Conservation (phyloP, 35 echinoderm and acorn worm species). For the Acanthaster planci region DNA sequence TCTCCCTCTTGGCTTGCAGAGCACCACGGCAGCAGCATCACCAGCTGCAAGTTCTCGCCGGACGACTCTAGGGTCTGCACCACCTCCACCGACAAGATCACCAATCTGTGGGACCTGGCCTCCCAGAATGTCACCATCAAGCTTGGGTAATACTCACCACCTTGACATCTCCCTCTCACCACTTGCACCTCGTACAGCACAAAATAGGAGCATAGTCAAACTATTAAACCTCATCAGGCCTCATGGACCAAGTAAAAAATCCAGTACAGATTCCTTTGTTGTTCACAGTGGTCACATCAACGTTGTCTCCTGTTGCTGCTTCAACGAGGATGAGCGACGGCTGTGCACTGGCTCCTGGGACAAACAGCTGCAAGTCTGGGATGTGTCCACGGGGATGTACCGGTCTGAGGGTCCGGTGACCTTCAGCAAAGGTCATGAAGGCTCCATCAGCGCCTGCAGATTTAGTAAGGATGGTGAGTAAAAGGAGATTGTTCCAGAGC, state of each 20-base stretch:
- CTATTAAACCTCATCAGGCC: too few species aligned
- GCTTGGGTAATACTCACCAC: slow-evolving; percentile 45
- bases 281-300: slow-evolving; percentile 86
- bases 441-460: slow-evolving; percentile 87
- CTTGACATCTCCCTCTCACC: too few species aligned
- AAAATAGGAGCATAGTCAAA: too few species aligned
- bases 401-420: slow-evolving; percentile 79
- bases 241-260: too few species aligned
- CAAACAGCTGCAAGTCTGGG: slow-evolving; percentile 90
- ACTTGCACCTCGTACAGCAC: too few species aligned
- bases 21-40: slow-evolving; percentile 87
- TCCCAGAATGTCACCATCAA: slow-evolving; percentile 62
- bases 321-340: slow-evolving; percentile 81
- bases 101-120: slow-evolving; percentile 84
- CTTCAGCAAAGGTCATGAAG: slow-evolving; percentile 93
- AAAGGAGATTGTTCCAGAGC: background rate
- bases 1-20: slow-evolving; percentile 36
- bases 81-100: slow-evolving; percentile 87
- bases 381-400: slow-evolving; percentile 84
- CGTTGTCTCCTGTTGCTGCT: slow-evolving; percentile 88
- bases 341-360: slow-evolving; percentile 97
- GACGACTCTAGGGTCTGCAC: slow-evolving; percentile 90
- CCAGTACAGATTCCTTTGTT: too few species aligned
- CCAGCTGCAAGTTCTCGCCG: slow-evolving; percentile 86
- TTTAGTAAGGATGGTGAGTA: slow-evolving; percentile 91